Conservation (phyloP, 2,888 invertebrate species). For the Cryptocheilus praepositus region DNA sequence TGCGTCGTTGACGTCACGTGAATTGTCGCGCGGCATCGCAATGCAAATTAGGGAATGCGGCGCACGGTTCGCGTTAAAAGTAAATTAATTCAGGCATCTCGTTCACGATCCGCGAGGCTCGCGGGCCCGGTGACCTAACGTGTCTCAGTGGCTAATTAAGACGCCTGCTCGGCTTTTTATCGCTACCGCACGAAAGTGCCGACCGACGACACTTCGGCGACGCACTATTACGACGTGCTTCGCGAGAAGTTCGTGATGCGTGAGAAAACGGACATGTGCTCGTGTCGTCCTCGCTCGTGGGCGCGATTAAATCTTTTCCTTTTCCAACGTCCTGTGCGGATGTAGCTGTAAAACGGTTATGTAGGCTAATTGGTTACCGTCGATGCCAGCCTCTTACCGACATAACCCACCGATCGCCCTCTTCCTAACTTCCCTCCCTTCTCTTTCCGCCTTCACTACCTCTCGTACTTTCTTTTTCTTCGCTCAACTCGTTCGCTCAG, state of each 20-base stretch:
- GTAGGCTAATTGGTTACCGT: conserved; percentile 65
- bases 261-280: conserved; percentile 4
- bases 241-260: conserved; percentile 6
- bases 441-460: conserved; percentile 34
- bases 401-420: conserved; percentile 28
- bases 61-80: conserved; percentile 21
- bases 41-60: conserved; percentile 25
- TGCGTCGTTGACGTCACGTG: no score
- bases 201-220: background rate
- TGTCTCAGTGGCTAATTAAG: conserved; percentile 49
- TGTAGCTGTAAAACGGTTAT: conserved; percentile 62
- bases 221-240: background rate
- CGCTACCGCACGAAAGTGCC: background rate
- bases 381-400: conserved; percentile 34
- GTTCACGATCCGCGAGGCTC: conserved; percentile 18
- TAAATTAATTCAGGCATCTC: conserved; percentile 32
- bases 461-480: conserved; percentile 19
- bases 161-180: conserved; percentile 22
- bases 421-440: conserved; percentile 26
- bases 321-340: conserved; percentile 50
- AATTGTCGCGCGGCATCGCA: background rate
- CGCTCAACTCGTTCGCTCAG: conserved; percentile 23
- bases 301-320: conserved; percentile 3
- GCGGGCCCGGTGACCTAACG: conserved; percentile 29
- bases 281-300: background rate